These are phyloP conservation scores for Salvelinus sp. DNA, from an alignment of 2,113 vertebrate genomes.

Conservation along the genomic window DNA sequence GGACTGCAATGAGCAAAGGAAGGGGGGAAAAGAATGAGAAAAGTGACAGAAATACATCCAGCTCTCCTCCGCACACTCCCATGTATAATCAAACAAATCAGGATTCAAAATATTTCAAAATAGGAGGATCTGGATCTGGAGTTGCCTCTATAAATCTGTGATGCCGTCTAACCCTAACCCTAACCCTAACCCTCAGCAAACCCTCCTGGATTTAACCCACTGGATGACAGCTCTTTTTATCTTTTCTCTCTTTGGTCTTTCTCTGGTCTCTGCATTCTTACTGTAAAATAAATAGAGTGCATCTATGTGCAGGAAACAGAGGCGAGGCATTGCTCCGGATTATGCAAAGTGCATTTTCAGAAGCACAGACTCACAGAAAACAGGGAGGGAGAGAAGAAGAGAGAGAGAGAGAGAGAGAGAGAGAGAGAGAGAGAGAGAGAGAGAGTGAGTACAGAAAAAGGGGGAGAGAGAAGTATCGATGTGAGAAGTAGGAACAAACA, in stretches of 20 bases:
- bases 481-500: not conserved
- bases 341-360: slow-evolving; percentile 73
- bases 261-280: slow-evolving; percentile 14
- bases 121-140: slow-evolving; percentile 21
- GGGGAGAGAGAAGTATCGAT: not conserved
- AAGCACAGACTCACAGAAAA: slow-evolving; percentile 16
- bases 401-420: slow-evolving; percentile 21
- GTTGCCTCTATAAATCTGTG: slow-evolving; percentile 35
- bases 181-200: not conserved
- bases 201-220: slow-evolving; percentile 51
- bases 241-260: slow-evolving; percentile 64
- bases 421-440: slow-evolving; percentile 20
- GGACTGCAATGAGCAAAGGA: not conserved
- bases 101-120: slow-evolving; percentile 42
- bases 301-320: slow-evolving; percentile 67
- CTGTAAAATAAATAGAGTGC: slow-evolving; percentile 68
- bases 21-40: slow-evolving; percentile 12
- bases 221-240: slow-evolving; percentile 30
- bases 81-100: slow-evolving; percentile 57
- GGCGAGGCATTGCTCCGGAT: slow-evolving; percentile 64
- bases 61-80: slow-evolving; percentile 28
- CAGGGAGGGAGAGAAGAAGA: slow-evolving; percentile 18
- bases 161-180: not conserved
- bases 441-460: not conserved
- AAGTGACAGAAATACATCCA: slow-evolving; percentile 44